These are phyloP conservation scores for Albula goreensis DNA, from an alignment of 2,113 vertebrate genomes.

Conservation along the genomic window DNA sequence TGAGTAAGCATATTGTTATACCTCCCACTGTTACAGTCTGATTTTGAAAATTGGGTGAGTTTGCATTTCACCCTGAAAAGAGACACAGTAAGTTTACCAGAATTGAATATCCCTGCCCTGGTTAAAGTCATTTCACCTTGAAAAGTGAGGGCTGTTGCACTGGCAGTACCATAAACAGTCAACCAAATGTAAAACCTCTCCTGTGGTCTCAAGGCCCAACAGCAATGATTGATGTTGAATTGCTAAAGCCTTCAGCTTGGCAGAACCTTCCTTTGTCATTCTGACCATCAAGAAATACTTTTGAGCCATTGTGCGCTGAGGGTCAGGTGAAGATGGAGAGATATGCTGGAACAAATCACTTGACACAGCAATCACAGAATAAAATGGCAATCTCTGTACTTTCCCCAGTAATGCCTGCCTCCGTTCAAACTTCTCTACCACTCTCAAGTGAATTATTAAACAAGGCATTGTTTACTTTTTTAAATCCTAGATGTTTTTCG, in stretches of 20 bases:
- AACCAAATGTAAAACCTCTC: constrained; percentile 20
- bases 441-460: background rate
- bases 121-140: constrained; percentile 44
- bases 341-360: constrained; percentile 27
- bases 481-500: background rate
- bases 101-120: constrained; percentile 20
- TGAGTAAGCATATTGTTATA: background rate
- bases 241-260: constrained; percentile 51
- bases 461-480: background rate
- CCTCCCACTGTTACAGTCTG: background rate
- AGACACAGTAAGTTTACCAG: background rate
- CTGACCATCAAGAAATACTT: constrained; percentile 41
- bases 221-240: constrained; percentile 56
- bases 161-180: constrained; percentile 25
- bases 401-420: too few species aligned
- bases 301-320: constrained; percentile 32
- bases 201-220: constrained; percentile 44
- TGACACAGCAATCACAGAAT: too few species aligned
- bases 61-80: too few species aligned
- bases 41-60: background rate
- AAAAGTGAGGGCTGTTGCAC: constrained; percentile 28
- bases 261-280: constrained; percentile 54
- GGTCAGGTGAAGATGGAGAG: constrained; percentile 46
- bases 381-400: too few species aligned
- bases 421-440: too few species aligned